phyloP scores from a whole-genome alignment of 2,888 invertebrate genomes.

The Xylota segnis region DNA sequence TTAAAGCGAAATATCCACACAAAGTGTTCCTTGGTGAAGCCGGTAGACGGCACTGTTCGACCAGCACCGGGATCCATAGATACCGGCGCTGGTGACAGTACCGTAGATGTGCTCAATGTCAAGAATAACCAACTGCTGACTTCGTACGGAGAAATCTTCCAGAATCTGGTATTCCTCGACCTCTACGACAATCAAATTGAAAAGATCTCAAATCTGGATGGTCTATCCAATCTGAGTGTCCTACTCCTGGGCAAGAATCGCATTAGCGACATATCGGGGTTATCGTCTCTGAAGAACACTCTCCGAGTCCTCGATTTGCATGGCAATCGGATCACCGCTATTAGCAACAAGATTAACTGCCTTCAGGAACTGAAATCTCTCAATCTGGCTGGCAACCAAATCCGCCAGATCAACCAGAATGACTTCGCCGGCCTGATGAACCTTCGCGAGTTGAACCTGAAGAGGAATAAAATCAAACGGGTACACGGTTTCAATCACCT shows the following conservation, averaged over 20 bases:
- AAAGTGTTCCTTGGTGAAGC: conserved; percentile 47
- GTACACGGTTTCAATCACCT: conserved; percentile 92
- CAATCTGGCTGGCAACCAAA: conserved; percentile 96
- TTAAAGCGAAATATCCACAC: conserved; percentile 80
- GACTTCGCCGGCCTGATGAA: conserved; percentile 92
- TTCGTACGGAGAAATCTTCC: conserved; percentile 82
- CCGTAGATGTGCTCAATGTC: conserved; percentile 80
- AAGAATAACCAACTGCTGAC: conserved; percentile 82
- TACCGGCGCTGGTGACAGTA: conserved; percentile 32
- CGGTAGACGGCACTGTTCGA: conserved; percentile 22
- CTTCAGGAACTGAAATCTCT: conserved; percentile 93
- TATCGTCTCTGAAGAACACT: conserved; percentile 85
- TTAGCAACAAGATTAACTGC: conserved; percentile 85
- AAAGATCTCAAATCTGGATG: conserved; percentile 91
- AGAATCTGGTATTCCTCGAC: conserved; percentile 94
- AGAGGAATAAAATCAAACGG: conserved; percentile 93
- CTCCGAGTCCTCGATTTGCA: conserved; percentile 96
- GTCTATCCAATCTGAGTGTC: conserved; percentile 92
- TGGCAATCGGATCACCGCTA: conserved; percentile 92
- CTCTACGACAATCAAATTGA: conserved; percentile 98
- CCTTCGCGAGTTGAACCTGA: conserved; percentile 94
- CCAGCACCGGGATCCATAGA: conserved; percentile 44
- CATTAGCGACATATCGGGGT: conserved; percentile 82
- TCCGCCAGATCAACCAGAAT: conserved; percentile 90
- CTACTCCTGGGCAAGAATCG: conserved; percentile 96